These are phyloP conservation scores for Zygothrica quintamaculata DNA, from an alignment of 2,888 invertebrate genomes.

Conservation along the genomic window DNA sequence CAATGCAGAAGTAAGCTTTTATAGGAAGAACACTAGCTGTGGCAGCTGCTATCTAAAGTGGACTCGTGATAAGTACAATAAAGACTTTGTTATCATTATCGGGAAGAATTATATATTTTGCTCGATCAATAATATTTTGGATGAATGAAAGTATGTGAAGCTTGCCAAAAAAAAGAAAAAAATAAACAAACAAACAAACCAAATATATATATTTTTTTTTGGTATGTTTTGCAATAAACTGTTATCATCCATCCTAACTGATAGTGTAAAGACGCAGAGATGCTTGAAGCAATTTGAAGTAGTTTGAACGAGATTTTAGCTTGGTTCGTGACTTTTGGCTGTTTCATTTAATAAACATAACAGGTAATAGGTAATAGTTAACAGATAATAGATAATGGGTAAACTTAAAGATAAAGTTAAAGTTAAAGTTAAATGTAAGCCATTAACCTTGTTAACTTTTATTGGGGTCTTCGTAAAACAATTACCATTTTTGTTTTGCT, in stretches of 20 bases:
- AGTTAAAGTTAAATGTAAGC: constrained; percentile 7
- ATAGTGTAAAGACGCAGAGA: neutral
- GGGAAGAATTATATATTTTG: neutral
- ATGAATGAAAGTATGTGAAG: neutral
- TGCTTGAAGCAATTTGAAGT: no score
- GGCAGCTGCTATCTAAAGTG: constrained; percentile 19
- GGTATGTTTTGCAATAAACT: neutral
- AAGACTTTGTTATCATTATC: neutral
- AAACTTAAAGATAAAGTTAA: no score
- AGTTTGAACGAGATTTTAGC: no score
- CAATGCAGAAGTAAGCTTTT: constrained; percentile 10
- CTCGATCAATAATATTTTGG: neutral
- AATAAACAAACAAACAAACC: neutral
- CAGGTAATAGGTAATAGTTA: neutral
- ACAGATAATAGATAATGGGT: no score
- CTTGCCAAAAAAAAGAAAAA: neutral
- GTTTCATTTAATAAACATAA: neutral
- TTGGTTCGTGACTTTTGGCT: neutral
- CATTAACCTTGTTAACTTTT: constrained; percentile 68
- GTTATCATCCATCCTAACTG: neutral
- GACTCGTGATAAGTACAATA: neutral
- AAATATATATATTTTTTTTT: no score
- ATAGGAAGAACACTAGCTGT: constrained; percentile 8
- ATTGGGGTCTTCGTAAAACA: constrained; percentile 29
- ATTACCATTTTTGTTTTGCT: constrained; percentile 29